phyloP scores from a whole-genome alignment of 2,797 vertebrate species.

The Acrossocheilus fasciatus region DNA sequence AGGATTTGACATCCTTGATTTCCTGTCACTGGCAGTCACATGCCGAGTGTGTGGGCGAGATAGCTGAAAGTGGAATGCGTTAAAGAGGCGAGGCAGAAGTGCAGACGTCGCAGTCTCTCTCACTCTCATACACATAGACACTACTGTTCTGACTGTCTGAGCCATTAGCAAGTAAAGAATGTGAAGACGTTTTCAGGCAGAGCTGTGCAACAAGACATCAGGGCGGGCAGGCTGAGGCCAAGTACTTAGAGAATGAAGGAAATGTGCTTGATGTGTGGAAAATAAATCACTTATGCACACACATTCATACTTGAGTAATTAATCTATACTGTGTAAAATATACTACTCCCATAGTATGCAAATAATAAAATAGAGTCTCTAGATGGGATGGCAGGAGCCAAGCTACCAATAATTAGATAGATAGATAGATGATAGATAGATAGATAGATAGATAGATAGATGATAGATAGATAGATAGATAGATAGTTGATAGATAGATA shows the following conservation, averaged over 20 bases:
- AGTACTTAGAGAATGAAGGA: conserved; percentile 33
- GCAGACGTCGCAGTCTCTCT: conserved; percentile 57
- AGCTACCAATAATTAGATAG: not conserved
- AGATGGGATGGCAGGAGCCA: not conserved
- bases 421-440: no score
- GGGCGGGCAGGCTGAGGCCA: conserved; percentile 20
- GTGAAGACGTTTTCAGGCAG: conserved; percentile 41
- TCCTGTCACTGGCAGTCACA: conserved; percentile 81
- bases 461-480: no score
- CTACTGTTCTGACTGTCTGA: conserved; percentile 56
- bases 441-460: no score
- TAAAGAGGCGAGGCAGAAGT: conserved; percentile 75
- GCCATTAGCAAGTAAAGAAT: conserved; percentile 48
- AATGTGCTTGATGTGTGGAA: conserved; percentile 32
- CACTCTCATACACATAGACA: conserved; percentile 42
- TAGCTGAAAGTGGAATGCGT: conserved; percentile 77
- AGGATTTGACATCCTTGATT: conserved; percentile 77
- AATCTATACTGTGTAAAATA: not conserved
- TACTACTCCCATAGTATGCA: not conserved
- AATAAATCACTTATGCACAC: conserved; percentile 22
- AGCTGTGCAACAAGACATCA: conserved; percentile 48
- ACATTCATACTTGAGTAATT: not conserved
- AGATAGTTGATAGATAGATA: no score
- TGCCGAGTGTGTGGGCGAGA: conserved; percentile 76
- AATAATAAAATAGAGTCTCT: not conserved